Evolutionary conservation across 2,797 vertebrate genomes (phyloP), one percentile per base, ranked within the genome.

Genomic region (Balearica regulorum): DNA sequence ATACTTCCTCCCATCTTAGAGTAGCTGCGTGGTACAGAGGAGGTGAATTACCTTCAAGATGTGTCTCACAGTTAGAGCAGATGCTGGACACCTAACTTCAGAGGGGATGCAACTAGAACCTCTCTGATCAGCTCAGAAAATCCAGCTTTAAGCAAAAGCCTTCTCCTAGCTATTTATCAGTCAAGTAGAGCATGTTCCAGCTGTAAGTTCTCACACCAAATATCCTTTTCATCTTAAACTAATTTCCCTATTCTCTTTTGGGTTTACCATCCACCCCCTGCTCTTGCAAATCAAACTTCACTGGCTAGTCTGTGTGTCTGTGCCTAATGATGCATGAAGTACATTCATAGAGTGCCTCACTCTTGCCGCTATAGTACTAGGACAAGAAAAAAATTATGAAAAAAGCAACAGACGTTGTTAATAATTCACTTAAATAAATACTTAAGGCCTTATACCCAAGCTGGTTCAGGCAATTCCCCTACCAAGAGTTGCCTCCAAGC

Each of bases 371-470:
- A 69, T 89, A 92, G 85, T 91, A 95, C 88, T 84, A 92, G 94
- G 94, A 97, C 87, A 97, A 79, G 94, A 96, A 96, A 93, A 93
- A 91, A 68, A 80, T 9, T 31, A 86, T 53, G 22, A 6, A 24
- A 90, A 92, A 95, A 93, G 83, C 92, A 93, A 79, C 90, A 94
- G 80, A 76, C 16, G 8, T 95, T 96, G 96, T 98, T 98, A 98
- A 98, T 98, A 95, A 98, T 97, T 98, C 97, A 98, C 98, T 94
- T 89, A 80, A 95, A 93, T 83, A 96, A 96, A 97, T 97, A 97
- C 95, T 97, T 95, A 95, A 95, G 94, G 82, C 87, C 92, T 95
- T 95, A 93, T 91, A 96, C 92, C 78, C 89, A 93, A 70, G 44
- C 54, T 83, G 64, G 95, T 88, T 51, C 64, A 93, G 91, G 94